Evolutionary conservation across 2,797 vertebrate species (phyloP), one percentile per base, ranked within the genome.

Genomic region (Babyrousa celebensis): DNA sequence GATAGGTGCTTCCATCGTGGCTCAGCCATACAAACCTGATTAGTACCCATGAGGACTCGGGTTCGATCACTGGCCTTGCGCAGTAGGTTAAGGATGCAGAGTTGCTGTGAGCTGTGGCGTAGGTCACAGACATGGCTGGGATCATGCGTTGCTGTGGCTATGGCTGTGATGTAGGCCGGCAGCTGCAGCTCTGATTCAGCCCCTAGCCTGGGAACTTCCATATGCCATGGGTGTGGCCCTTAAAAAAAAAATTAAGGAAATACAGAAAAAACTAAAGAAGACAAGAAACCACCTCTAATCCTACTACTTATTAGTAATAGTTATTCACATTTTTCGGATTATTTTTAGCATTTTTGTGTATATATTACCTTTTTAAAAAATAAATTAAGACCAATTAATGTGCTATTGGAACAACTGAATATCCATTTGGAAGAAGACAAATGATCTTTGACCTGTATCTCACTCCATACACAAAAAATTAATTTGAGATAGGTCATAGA

Each of bases 231-330:
- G 43, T 48, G 43, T 48, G 43, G 43, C 43, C 43, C 43, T 48
- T 48, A 48, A 48, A 48, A 48, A 48, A 48, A 85, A 74, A 67
- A 80, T 70, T 63, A 83, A 60, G 15, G 85, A 89, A 95, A 94
- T 72, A 17, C 16, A 58, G 43, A 68, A 71, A 85, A 92, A 21
- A 32, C 36, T 67, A 82, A 94, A 89, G 10, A 62, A 83, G n/a
- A 74, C 21, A 94, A 68, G 65, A 85, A 89, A 83, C 29, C 11
- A 48, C 10, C 74, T 71, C 21, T 10, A 80, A 29, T 32, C 25
- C 9, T 40, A 88, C 21, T 6, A 58, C 29, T 85, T 95, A 67
- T 27, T 62, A 92, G 71, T 77, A 67, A 72, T 11, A 17, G 32
- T 32, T n/a, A 1, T 14, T 60, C 8, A 40, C 12, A 75, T 18